Evolutionary conservation across 2,797 vertebrate species (phyloP), one percentile per base, ranked within the genome.

Genomic region (Sebastes reedi): DNA sequence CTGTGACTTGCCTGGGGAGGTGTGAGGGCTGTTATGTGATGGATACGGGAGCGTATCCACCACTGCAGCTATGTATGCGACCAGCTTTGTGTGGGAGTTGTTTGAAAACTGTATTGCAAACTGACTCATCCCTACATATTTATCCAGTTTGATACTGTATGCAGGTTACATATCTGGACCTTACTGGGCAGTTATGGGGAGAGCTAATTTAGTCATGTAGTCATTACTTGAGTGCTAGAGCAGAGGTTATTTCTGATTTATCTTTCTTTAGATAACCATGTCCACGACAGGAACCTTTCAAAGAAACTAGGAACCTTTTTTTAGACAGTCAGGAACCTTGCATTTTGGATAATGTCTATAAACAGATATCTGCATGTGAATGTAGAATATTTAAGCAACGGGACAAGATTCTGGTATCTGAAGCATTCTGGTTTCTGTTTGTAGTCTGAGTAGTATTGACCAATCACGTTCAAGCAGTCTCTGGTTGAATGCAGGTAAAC

Each of bases 71-170:
- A 74, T 87, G 34, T 64, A 36, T 76, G 64, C 60, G 54, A 29
- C 70, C 60, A 55, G 64, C 77, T 84, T 83, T 89, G 81, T 82
- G 86, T 83, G 77, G 84, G 81, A 83, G 77, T 42, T 24, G 50
- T 69, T 58, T 68, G 78, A 76, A 50, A 79, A 59, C 30, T 72
- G 61, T 65, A 75, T 36, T 29, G 72, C 70, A 54, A 42, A 27
- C 61, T 88, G 80, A 84, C 71, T 84, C 81, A 90, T 81, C 25
- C 59, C 20, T 29, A 46, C 59, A 67, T 39, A 16, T 66, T 60
- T 72, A 67, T 70, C 20, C 32, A 3, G 52, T 71, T 66, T 66
- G 60, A 34, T 75, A 50, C 30, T 56, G 13, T 71, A 54, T 65
- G 29, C 64, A 67, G 75, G 70, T 24, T 67, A 46, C 22, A 73